Evolutionary conservation across 2,797 vertebrate genomes (phyloP), one percentile per base, ranked within the genome.

Genomic region (Melanotaenia boesemani): DNA sequence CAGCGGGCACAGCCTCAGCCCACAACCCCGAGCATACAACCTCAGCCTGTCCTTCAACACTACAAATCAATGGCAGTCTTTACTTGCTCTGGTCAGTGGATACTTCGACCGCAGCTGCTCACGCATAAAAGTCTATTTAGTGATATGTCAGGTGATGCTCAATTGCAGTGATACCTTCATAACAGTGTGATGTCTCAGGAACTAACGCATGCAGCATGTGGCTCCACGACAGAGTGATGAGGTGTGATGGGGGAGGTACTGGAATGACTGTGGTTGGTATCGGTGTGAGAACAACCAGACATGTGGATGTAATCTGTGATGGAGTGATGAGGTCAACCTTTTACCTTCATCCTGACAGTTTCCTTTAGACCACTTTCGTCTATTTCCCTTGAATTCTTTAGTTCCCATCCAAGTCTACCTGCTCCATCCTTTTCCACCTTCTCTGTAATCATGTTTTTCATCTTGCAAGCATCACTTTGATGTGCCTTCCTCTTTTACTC

Each of bases 41-140:
- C 85, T 84, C 64, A 41, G 77, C 91, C 81, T 79, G 80, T 91
- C 79, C 89, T 92, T 87, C 89, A 91, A 90, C 74, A 82, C 91
- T 88, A 91, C 93, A 82, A 91, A 91, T 91, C 91, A 84, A 88
- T 93, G 85, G 92, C 93, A 86, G 90, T 90, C 73, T 58, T 76
- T 70, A 86, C 90, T 88, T 70, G 77, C 76, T 86, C 81, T 89
- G 34, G 67, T 73, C 84, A 73, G 76, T 34, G 80, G 71, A 84
- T 72, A 73, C 65, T 78, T 78, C 26, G n/a, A 67, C 69, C 64
- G 15, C 65, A 58, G 74, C 56, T 41, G 69, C 80, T 83, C 62
- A 81, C 55, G 39, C 75, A 69, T 48, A 63, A 76, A 76, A 79
- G 26, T 70, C 73, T 76, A 75, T 78, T 74, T 72, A 77, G 74